Conservation (phyloP, 2,888 invertebrate genomes). For the Euplexia lucipara region DNA sequence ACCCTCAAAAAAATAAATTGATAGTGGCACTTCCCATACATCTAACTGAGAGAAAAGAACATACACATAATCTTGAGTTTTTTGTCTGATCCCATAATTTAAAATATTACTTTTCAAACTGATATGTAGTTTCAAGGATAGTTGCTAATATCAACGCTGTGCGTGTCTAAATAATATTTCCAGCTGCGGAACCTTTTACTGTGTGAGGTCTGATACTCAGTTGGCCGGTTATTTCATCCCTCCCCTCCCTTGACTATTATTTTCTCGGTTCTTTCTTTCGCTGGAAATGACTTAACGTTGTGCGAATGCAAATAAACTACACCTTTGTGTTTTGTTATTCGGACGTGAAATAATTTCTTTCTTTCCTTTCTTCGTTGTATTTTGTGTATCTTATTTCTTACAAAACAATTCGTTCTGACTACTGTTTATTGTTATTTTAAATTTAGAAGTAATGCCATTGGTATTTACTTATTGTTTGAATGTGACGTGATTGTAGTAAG, state of each 20-base stretch:
- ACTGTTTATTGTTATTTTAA: constrained; percentile 22
- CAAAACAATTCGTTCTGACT: constrained; percentile 32
- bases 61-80: too few species aligned
- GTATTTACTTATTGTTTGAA: neutral
- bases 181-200: too few species aligned
- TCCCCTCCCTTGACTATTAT: constrained; percentile 60
- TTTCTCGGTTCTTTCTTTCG: constrained; percentile 60
- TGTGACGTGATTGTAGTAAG: too few species aligned
- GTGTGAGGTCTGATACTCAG: too few species aligned
- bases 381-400: constrained; percentile 43
- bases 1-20: too few species aligned
- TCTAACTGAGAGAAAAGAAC: too few species aligned
- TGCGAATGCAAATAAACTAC: constrained; percentile 66
- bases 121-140: too few species aligned
- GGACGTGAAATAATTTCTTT: constrained; percentile 62
- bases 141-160: too few species aligned
- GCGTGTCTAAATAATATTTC: too few species aligned
- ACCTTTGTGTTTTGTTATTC: constrained; percentile 63
- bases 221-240: constrained; percentile 50
- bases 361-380: constrained; percentile 41
- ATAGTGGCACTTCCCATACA: too few species aligned
- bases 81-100: too few species aligned
- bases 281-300: constrained; percentile 63
- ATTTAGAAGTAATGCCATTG: neutral
- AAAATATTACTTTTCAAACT: too few species aligned